Conservation (phyloP, 1,140 invertebrate genomes). For the Pogonus chalceus region DNA sequence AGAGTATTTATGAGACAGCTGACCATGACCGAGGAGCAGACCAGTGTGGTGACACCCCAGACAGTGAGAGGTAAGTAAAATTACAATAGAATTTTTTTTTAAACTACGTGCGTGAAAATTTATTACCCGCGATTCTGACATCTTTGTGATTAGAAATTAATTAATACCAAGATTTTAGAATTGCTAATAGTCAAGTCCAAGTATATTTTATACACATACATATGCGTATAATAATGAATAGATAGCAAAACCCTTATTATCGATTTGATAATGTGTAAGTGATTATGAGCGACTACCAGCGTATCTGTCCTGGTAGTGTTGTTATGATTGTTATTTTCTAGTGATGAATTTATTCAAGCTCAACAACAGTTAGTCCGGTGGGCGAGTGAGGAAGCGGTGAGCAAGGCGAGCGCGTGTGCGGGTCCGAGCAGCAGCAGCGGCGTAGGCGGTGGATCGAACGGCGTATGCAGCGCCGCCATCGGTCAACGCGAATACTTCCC, state of each 20-base stretch:
- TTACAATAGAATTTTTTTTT: no score
- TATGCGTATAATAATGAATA: no score
- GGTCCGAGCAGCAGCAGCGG: slow-evolving; percentile 15
- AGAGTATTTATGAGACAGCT: slow-evolving; percentile 75
- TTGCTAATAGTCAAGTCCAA: no score
- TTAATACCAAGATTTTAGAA: no score
- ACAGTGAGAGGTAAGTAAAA: slow-evolving; percentile 78
- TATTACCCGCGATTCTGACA: no score
- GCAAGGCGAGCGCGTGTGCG: slow-evolving; percentile 42
- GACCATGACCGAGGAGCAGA: slow-evolving; percentile 54
- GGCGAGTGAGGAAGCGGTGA: slow-evolving; percentile 76
- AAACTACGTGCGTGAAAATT: no score
- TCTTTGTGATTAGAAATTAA: no score
- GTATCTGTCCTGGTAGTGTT: slow-evolving; percentile 35
- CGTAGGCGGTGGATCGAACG: slow-evolving; percentile 10
- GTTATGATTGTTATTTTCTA: slow-evolving; percentile 70
- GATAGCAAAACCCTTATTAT: no score
- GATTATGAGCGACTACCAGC: slow-evolving; percentile 1
- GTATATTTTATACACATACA: no score
- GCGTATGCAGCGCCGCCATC: slow-evolving; percentile 10
- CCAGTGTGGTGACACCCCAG: slow-evolving; percentile 59
- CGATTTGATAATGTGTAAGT: background rate
- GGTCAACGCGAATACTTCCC: slow-evolving; percentile 40
- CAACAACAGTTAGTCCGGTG: slow-evolving; percentile 84
- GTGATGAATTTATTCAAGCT: slow-evolving; percentile 91